Conservation (phyloP, 2,797 vertebrate genomes). For the Rhincodon typus region DNA sequence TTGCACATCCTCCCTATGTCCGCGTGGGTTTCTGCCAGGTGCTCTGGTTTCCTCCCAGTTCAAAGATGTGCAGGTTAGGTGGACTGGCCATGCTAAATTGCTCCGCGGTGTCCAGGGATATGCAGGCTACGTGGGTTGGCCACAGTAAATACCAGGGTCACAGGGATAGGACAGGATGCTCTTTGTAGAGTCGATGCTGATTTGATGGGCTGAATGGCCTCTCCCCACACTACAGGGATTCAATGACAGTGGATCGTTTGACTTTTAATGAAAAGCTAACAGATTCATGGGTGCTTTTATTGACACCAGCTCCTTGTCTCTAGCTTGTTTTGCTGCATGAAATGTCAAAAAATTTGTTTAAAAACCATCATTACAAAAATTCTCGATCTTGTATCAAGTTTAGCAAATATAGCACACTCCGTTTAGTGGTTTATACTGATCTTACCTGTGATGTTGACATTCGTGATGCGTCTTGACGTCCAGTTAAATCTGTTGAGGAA, state of each 20-base stretch:
- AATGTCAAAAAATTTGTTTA: neutral
- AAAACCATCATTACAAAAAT: neutral
- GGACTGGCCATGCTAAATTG: too few species aligned
- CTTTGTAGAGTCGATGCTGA: too few species aligned
- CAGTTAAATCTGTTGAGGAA: constrained; percentile 86
- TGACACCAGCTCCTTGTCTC: neutral
- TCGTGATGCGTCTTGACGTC: constrained; percentile 86
- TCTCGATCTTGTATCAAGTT: neutral
- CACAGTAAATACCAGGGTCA: too few species aligned
- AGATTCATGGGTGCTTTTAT: neutral
- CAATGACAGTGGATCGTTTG: neutral
- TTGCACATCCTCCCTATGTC: too few species aligned
- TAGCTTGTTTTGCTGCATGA: neutral
- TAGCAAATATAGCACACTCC: neutral
- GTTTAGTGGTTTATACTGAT: neutral
- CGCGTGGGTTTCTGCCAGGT: too few species aligned
- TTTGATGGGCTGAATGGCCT: too few species aligned
- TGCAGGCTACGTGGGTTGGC: too few species aligned
- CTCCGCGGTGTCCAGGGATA: too few species aligned
- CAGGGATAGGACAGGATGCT: too few species aligned
- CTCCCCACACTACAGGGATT: too few species aligned
- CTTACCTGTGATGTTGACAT: constrained; percentile 95
- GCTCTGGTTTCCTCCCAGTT: too few species aligned
- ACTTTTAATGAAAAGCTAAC: neutral
- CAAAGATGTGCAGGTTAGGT: too few species aligned